Base-by-base conservation (phyloP, 1,140 invertebrate species). In the Leptinotarsa texana region DNA sequence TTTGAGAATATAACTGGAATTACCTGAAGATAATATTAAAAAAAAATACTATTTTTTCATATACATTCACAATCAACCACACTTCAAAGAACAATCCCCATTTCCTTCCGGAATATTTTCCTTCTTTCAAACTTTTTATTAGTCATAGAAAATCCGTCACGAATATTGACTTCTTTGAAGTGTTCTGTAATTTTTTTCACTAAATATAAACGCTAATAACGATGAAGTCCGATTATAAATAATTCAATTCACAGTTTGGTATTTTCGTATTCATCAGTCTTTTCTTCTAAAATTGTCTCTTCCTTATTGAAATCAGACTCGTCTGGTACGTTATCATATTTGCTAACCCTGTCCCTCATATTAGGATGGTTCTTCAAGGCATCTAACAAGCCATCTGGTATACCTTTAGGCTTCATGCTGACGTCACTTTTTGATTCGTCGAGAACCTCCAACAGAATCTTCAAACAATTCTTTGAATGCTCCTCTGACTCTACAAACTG, bases 261-360 rank as follows among this genome's bases (percentile, higher is more conserved):
- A 47, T 77, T 69, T 68, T 79, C 78, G 75, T 73, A 74, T 62
- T 78, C 75, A 22, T 77, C 74, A 76, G 75, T 76, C 75, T 77
- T 77, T 21, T 77, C 75, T 47, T 78, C 77, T 22, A 78, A 63
- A 51, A 80, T 77, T 1, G 75, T 75, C n/a, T 75, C 77, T 70
- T 78, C 79, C 13, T 74, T 77, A 8, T 65, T 63, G 5, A 67
- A 33, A 72, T 47, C 67, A 62, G 57, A 57, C 71, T 63, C 65
- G 22, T 69, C 75, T 33, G 65, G 66, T 17, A 80, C 74, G 24
- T 80, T 80, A 27, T 80, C 79, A 57, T 80, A 80, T 62, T 73
- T 74, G 48, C 79, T 80, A 57, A 78, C 73, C 33, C 79, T 70
- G 17, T 77, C 79, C 57, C 66, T 75, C 48, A 76, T 75, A 48